Conservation (phyloP, 2,797 vertebrate genomes). For the Lophius americanus region DNA sequence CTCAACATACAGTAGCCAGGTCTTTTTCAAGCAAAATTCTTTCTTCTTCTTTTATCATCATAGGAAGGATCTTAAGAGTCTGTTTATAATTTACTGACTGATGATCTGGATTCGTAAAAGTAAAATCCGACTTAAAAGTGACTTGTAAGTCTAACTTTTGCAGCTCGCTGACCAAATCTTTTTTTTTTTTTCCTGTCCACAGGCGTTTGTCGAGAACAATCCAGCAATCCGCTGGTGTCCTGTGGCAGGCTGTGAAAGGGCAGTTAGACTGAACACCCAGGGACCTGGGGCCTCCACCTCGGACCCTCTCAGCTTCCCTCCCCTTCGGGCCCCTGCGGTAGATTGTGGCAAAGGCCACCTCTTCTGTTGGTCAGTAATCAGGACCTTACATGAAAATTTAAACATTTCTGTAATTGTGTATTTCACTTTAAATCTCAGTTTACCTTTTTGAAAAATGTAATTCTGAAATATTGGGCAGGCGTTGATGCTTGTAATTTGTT, state of each 20-base stretch:
- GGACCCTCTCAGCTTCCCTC: slow-evolving; percentile 89
- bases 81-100: neutral
- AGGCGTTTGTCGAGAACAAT: slow-evolving; percentile 99
- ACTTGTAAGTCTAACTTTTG: neutral
- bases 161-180: neutral
- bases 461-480: too few relatives aligned
- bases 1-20: neutral
- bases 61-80: too few relatives aligned
- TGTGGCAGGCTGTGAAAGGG: slow-evolving; percentile 93
- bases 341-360: slow-evolving; percentile 98
- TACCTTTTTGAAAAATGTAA: too few relatives aligned
- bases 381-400: too few relatives aligned
- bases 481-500: too few relatives aligned
- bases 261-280: slow-evolving; percentile 91
- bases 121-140: neutral
- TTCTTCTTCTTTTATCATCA: too few relatives aligned
- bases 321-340: slow-evolving; percentile 94
- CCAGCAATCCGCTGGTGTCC: slow-evolving; percentile 98
- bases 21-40: neutral
- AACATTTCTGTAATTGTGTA: too few relatives aligned
- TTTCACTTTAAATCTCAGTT: too few relatives aligned
- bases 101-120: slow-evolving; percentile 1
- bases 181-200: slow-evolving; percentile 19
- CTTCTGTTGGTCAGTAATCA: slow-evolving; percentile 91
- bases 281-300: slow-evolving; percentile 86